Base-by-base conservation (phyloP, 2,797 vertebrate genomes). In the Danio kyathit region DNA sequence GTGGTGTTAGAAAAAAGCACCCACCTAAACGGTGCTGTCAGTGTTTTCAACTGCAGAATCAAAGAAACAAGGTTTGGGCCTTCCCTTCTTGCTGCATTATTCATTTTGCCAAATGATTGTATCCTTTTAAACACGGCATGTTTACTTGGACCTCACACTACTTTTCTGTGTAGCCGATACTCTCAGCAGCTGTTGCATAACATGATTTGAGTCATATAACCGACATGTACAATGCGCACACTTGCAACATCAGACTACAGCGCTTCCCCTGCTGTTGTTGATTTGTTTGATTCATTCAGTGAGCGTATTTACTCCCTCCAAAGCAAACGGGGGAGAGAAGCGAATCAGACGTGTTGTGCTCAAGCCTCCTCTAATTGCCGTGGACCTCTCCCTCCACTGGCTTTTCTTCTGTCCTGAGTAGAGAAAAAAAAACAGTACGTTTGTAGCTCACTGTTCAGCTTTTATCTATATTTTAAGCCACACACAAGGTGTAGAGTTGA, bases 381-480 rank as follows among this genome's bases (percentile, higher is more conserved):
- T 91, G 92, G 92, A 93, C 90, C 90, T 89, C 38, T 88, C 88
- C 86, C 46, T 89, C 90, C 87, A 70, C 88, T 87, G 79, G 86
- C 84, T 88, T 29, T 88, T 89, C 89, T 88, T 90, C 90, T 90
- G 90, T 91, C 90, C 90, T 80, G 88, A 85, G 89, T 89, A 89
- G 87, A 90, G 88, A n/a, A 87, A 57, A 70, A 81, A 83, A 86
- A 80, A 79, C 82, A 81, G 70, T 85, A 64, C 92, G 94, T 96
- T 96, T 96, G 95, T 96, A 96, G 94, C 95, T 90, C 87, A 87
- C 95, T 96, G 95, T 96, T 96, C 94, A 93, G 95, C 96, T 97
- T 97, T 97, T 96, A 97, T 97, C 96, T 97, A 97, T 97, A 97
- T 97, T 97, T 97, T 96, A 97, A 97, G 95, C 95, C 95, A 95